These are phyloP conservation scores for Dendrolimus pini DNA, from an alignment of 2,888 invertebrate species.

Conservation along the genomic window DNA sequence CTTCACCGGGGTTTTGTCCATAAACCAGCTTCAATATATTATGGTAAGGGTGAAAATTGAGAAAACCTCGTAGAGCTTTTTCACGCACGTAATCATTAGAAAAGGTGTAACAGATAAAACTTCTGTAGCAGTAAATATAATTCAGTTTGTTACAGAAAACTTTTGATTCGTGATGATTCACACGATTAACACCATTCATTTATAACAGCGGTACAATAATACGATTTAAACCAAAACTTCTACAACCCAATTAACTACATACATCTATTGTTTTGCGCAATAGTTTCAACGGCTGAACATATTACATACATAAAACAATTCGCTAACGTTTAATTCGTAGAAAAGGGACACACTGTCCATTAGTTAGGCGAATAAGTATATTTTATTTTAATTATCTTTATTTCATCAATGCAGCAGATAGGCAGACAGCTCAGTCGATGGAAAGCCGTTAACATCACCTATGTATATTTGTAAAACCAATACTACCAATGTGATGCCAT, in stretches of 20 bases:
- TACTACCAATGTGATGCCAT: too few relatives aligned
- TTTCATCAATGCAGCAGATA: too few relatives aligned
- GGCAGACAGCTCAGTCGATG: too few relatives aligned
- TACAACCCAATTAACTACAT: neutral
- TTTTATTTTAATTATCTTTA: neutral
- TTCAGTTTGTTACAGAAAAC: neutral
- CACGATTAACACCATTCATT: neutral
- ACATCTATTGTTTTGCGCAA: slow-evolving; percentile 1
- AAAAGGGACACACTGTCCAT: neutral
- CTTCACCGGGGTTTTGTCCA: too few relatives aligned
- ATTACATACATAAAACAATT: slow-evolving; percentile 17
- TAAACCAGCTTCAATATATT: too few relatives aligned
- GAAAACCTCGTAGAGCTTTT: too few relatives aligned
- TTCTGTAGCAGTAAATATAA: too few relatives aligned
- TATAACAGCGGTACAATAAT: neutral
- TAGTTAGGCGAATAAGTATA: neutral
- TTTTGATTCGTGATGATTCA: neutral
- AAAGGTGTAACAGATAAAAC: too few relatives aligned
- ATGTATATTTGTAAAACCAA: too few relatives aligned
- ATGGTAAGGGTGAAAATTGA: too few relatives aligned
- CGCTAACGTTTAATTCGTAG: slow-evolving; percentile 13
- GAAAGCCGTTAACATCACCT: too few relatives aligned
- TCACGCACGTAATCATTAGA: too few relatives aligned
- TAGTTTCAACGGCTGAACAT: slow-evolving; percentile 14
- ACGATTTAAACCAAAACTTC: neutral